Evolutionary conservation across 2,888 invertebrate genomes (phyloP).

Genomic region (Aromia moschata): DNA sequence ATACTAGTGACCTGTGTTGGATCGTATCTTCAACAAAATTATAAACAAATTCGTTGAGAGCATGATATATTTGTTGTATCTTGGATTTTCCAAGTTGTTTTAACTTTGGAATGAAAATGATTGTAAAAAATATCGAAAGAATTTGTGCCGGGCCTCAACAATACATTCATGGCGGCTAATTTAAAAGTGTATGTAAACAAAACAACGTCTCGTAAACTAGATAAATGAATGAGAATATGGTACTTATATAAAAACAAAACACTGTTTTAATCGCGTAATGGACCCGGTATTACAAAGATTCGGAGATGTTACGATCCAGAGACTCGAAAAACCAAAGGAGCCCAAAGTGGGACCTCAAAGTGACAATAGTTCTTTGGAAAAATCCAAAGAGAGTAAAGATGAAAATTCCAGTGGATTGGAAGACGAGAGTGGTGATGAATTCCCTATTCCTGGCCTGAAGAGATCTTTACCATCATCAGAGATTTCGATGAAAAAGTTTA

Average conservation of each 20-base stretch:
- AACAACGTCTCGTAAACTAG: constrained; percentile 24
- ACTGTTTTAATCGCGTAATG: constrained; percentile 54
- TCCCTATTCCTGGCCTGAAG: constrained; percentile 43
- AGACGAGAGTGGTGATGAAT: constrained; percentile 49
- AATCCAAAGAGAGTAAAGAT: constrained; percentile 44
- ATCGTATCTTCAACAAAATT: constrained; percentile 20
- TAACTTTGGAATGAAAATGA: constrained; percentile 2
- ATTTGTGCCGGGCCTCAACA: constrained; percentile 47
- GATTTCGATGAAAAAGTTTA: constrained; percentile 51
- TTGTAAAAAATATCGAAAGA: constrained; percentile 22
- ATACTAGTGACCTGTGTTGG: constrained; percentile 21
- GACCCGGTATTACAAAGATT: constrained; percentile 68
- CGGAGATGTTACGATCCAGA: constrained; percentile 70
- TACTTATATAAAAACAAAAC: constrained; percentile 26
- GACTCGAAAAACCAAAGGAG: constrained; percentile 60
- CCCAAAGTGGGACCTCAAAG: constrained; percentile 46
- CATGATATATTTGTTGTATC: constrained; percentile 7
- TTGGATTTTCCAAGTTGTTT: constrained; percentile 2
- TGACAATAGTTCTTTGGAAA: constrained; percentile 43
- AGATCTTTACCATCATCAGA: constrained; percentile 46
- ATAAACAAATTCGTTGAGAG: constrained; percentile 14
- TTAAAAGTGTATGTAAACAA: constrained; percentile 52
- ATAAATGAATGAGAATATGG: constrained; percentile 27
- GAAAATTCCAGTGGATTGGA: constrained; percentile 43
- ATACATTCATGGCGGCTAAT: constrained; percentile 52